Evolutionary conservation across 1,140 invertebrate genomes (phyloP), one percentile per base, ranked within the genome.

Genomic region (Plutomurus gul): DNA sequence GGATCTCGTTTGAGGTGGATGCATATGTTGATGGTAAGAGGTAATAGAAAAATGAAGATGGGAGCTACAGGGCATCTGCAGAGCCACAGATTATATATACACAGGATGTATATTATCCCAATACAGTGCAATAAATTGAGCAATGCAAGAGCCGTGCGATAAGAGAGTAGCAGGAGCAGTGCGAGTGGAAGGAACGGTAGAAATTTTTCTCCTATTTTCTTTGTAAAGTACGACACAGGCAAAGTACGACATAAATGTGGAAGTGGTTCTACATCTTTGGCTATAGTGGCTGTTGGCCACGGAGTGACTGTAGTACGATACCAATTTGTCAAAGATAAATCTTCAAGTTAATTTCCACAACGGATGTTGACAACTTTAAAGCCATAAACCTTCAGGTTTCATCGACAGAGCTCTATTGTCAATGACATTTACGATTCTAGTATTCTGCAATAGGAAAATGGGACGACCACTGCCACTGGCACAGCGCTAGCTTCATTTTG

Each of bases 361-460:
- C 56, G 56, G 56, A 65, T 65, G 56, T 65, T 65, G 56, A 65
- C 56, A 65, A 65, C 56, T 65, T 65, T 65, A 65, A 65, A 65
- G 56, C 56, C 56, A 65, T 65, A 65, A 65, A 65, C 56, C 56
- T 65, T 65, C 18, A 33, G 56, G 56, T 65, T 65, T 65, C 56
- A 65, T 65, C 56, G 56, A 65, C 56, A 65, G 56, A 65, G 56
- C 56, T 65, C 27, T 65, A 65, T 65, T 65, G 56, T 65, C 56
- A 65, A 65, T 65, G 56, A 65, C 56, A 65, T 65, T 65, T 65
- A 65, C 56, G 56, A 65, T 65, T 65, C 56, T 6, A 33, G 56
- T 27, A 65, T 27, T 65, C 56, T 65, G 56, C 56, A 65, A 65
- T 65, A 65, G 56, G 56, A 65, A 36, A 65, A 13, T 65, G 27